Conservation (phyloP, 2,888 invertebrate species). For the Lutraria lutraria region DNA sequence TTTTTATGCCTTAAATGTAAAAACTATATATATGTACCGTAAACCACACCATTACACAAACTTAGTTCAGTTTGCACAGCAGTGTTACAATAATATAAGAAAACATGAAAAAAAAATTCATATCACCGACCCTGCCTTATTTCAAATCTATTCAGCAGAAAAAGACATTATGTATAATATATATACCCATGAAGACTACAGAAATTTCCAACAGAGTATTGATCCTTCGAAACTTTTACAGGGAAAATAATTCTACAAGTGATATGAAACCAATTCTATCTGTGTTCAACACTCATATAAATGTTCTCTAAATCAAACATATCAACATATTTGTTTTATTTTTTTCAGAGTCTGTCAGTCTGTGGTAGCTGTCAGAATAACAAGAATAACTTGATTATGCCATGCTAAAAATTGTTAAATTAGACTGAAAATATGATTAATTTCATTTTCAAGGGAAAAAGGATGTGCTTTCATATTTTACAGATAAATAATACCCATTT, state of each 20-base stretch:
- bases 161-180: not conserved
- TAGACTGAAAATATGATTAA: slow-evolving; percentile 18
- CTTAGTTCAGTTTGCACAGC: no score
- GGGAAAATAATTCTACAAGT: not conserved
- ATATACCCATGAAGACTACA: not conserved
- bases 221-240: not conserved
- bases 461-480: not conserved
- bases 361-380: not conserved
- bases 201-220: not conserved
- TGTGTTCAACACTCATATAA: not conserved
- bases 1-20: no score
- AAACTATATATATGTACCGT: no score
- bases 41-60: no score
- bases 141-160: slow-evolving; percentile 4
- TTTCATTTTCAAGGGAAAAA: slow-evolving; percentile 6
- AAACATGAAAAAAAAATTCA: no score
- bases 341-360: slow-evolving; percentile 1
- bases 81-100: no score
- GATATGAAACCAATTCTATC: not conserved
- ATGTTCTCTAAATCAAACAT: not conserved
- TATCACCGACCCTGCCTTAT: not conserved
- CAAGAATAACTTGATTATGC: not conserved
- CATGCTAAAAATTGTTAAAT: slow-evolving; percentile 3
- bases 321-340: not conserved
- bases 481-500: slow-evolving; percentile 10